Percentiles rank a stretch among this genome's conserved stretches.
phyloP scores from a whole-genome alignment of 2,888 invertebrate genomes.

The Ophion ventricosus region DNA sequence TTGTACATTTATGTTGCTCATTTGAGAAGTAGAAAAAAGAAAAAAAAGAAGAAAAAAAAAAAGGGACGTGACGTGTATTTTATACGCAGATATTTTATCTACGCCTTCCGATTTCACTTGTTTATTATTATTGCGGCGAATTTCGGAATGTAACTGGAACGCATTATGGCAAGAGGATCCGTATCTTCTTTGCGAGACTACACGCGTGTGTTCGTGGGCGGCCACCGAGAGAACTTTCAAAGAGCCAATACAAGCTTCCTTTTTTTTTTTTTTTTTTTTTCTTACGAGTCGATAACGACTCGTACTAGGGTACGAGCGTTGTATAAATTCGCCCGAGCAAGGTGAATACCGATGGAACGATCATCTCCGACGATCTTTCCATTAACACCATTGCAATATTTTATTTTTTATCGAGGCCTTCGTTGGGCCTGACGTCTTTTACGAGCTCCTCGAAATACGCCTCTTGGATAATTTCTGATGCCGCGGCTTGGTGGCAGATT shows the following conservation, averaged over 20 bases:
- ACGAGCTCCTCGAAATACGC: too few species aligned
- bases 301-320: background rate
- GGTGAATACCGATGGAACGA: too few species aligned
- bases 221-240: background rate
- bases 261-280: too few species aligned
- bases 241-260: background rate
- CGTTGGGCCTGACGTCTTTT: too few species aligned
- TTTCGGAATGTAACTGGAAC: background rate
- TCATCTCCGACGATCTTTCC: too few species aligned
- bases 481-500: too few species aligned
- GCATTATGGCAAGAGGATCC: background rate
- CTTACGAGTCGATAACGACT: background rate
- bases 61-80: background rate
- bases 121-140: background rate
- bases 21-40: too few species aligned
- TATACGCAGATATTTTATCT: conserved; percentile 6
- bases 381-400: too few species aligned
- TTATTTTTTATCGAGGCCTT: background rate
- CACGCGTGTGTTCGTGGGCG: background rate
- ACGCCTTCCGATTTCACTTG: background rate
- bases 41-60: too few species aligned
- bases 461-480: too few species aligned
- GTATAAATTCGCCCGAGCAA: background rate
- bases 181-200: background rate
- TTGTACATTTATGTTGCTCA: too few species aligned